phyloP scores from a whole-genome alignment of 23 tunicate genomes.

The Trididemnum clinides region DNA sequence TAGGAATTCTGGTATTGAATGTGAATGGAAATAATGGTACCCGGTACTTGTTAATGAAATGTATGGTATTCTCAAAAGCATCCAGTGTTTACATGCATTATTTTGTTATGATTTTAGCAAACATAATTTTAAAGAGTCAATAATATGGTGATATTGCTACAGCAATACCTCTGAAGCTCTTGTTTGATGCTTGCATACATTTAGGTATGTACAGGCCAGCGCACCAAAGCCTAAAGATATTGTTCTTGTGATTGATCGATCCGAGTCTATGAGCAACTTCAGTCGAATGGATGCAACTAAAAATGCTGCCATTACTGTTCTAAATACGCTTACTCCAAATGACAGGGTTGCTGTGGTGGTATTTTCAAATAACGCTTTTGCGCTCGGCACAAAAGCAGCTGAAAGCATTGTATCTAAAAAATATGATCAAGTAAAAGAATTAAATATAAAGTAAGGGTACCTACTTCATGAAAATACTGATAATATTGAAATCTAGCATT shows the following conservation, averaged over 20 bases:
- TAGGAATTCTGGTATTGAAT: no score
- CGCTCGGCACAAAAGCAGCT: conserved; percentile 36
- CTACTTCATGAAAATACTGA: no score
- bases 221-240: conserved; percentile 87
- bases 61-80: no score
- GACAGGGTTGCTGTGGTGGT: conserved; percentile 78
- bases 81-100: no score
- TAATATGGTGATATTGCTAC: not conserved
- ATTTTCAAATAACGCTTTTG: conserved; percentile 66
- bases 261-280: conserved; percentile 70
- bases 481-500: not conserved
- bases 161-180: no score
- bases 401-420: not conserved
- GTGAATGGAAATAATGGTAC: no score
- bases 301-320: conserved; percentile 70
- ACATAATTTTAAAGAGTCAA: not conserved
- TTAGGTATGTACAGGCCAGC: conserved; percentile 95
- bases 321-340: conserved; percentile 63
- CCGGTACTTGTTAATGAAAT: no score
- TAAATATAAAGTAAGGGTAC: no score
- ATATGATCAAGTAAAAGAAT: no score
- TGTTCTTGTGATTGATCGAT: conserved; percentile 65
- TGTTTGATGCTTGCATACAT: not conserved
- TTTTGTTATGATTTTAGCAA: no score
- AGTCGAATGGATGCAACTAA: conserved; percentile 60